Evolutionary conservation across 2,113 vertebrate species (phyloP), one percentile per base, ranked within the genome.

Genomic region (Calyptommatus sinebrachiatus): DNA sequence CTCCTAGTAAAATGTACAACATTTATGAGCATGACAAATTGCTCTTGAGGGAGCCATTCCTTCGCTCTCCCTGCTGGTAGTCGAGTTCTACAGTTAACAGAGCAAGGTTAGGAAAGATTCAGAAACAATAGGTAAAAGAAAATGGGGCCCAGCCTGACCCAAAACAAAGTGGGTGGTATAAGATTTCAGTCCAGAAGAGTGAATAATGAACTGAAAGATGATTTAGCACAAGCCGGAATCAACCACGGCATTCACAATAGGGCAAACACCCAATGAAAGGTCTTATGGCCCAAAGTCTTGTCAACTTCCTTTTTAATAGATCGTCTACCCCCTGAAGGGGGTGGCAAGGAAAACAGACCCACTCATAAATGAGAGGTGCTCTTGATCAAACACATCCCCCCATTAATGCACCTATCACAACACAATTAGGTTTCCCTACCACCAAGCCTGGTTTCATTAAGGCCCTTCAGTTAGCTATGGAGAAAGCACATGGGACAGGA

Each of bases 11-110:
- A 94, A 91, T 84, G 86, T 72, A 88, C 79, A 90, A 88, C 89
- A 78, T 95, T 95, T 95, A 95, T 92, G 90, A 88, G 92, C 73
- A 16, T 92, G 92, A 95, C 91, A 90, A 93, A 95, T 87, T 91
- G 88, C 91, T 86, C 93, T 88, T 90, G 24, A 70, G 94, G 90
- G 93, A 94, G 90, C 71, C 82, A 83, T 94, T 94, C 91, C 85
- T 88, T 81, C 89, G 90, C 88, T 92, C 91, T 92, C 94, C 88
- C 78, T 71, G 90, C 88, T 87, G 90, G 92, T 91, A 88, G 91
- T 82, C 73, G 82, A 82, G 86, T 83, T 72, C 90, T 86, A 87
- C 80, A 70, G 87, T 87, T 46, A 90, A 93, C 89, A 92, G 85
- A 90, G 7, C 87, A 21, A 86, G 88, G 88, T 71, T 82, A 91